phyloP scores from a whole-genome alignment of 1,140 invertebrate genomes.

The Drosophila aff. region DNA sequence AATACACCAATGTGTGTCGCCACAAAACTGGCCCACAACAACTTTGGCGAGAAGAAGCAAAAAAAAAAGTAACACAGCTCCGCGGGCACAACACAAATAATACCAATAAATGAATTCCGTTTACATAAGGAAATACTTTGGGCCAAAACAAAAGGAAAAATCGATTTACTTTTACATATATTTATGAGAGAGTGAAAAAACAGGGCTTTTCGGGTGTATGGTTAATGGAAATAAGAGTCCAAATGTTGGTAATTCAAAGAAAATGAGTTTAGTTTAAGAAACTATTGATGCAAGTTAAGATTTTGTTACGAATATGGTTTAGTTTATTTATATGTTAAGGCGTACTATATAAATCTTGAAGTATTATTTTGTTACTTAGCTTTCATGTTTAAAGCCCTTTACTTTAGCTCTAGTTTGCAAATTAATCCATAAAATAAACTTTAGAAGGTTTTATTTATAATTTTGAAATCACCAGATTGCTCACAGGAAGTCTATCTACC shows the following conservation, averaged over 20 bases:
- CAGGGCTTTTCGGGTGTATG: background rate
- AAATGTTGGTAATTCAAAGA: background rate
- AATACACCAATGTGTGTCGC: slow-evolving; percentile 39
- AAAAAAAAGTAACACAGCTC: slow-evolving; percentile 38
- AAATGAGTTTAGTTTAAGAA: background rate
- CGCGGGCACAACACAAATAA: slow-evolving; percentile 31
- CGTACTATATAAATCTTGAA: background rate
- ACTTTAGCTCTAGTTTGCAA: background rate
- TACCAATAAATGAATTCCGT: slow-evolving; percentile 56
- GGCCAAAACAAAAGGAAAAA: slow-evolving; percentile 40
- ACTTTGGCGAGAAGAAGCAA: slow-evolving; percentile 12
- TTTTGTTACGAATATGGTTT: rapidly evolving
- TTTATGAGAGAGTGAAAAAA: slow-evolving; percentile 14
- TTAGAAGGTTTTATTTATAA: background rate
- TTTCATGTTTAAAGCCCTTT: no score
- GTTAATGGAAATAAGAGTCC: slow-evolving; percentile 12
- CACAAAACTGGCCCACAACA: slow-evolving; percentile 37
- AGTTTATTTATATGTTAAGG: background rate
- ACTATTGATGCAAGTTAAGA: background rate
- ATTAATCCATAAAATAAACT: no score
- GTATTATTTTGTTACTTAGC: background rate
- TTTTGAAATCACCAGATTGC: background rate
- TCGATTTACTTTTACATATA: slow-evolving; percentile 45
- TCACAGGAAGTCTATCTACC: background rate
- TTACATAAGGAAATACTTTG: slow-evolving; percentile 64